Evolutionary conservation across 2,797 vertebrate genomes (phyloP).

Genomic region (Odontamblyopus lacepedii): DNA sequence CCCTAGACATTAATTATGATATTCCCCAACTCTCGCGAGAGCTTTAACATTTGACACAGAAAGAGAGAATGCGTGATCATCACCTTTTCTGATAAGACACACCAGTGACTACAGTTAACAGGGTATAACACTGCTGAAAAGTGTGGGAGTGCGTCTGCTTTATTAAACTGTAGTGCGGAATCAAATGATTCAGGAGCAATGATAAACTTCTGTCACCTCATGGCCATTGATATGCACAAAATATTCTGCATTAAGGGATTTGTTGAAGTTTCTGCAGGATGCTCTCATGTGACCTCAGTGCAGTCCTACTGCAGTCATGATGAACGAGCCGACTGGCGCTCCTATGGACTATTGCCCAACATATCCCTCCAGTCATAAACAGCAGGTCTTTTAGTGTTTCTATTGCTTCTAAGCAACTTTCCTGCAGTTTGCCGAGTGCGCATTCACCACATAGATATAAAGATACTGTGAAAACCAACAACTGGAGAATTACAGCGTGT

Average conservation of each 20-base stretch:
- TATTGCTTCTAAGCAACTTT: conserved; percentile 63
- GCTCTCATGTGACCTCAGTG: conserved; percentile 37
- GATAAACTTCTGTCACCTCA: neutral
- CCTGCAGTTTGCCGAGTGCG: conserved; percentile 50
- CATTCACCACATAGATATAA: conserved; percentile 39
- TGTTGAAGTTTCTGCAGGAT: conserved; percentile 19
- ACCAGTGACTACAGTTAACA: conserved; percentile 16
- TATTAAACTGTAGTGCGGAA: neutral
- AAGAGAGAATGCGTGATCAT: conserved; percentile 32
- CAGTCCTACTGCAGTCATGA: conserved; percentile 42
- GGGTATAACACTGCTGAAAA: conserved; percentile 17
- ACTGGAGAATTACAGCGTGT: conserved; percentile 46
- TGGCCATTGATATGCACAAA: neutral
- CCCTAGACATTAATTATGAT: conserved; percentile 66
- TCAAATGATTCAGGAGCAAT: no score
- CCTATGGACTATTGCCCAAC: conserved; percentile 51
- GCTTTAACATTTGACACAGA: conserved; percentile 51
- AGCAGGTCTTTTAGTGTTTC: conserved; percentile 56
- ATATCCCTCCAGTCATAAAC: conserved; percentile 59
- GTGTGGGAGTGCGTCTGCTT: conserved; percentile 5
- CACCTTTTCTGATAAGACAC: conserved; percentile 28
- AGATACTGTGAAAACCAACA: conserved; percentile 61
- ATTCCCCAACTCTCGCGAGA: conserved; percentile 52
- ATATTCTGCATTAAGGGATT: conserved; percentile 33
- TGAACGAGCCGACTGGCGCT: conserved; percentile 52